Evolutionary conservation across 1,140 invertebrate genomes (phyloP), one percentile per base, ranked within the genome.

Genomic region (Asbolus verrucosus): DNA sequence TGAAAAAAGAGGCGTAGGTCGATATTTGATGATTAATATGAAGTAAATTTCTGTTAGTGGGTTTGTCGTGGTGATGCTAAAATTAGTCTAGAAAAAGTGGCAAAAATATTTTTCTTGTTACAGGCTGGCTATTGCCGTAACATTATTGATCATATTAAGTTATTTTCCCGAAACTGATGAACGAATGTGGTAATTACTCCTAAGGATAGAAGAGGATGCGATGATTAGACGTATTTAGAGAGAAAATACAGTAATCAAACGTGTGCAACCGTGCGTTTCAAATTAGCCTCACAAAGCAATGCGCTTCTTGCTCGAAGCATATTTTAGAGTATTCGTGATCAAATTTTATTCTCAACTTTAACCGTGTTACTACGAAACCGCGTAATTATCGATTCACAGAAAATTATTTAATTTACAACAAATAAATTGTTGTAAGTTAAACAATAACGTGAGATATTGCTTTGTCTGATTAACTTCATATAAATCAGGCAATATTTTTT

Each of bases 221-320:
- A 66, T 66, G 63, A 66, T 66, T 66, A 66, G 63, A 50, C 63
- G 39, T 50, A 31, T 66, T 50, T 66, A 66, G 41, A 66, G 30
- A 16, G 63, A 46, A 65, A 66, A 66, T 66, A 66, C 30, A 66
- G 63, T 50, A 66, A 66, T 66, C 43, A 43, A 50, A 66, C 39
- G 63, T 43, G 39, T 62, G 38, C 63, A 66, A 50, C 63, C 63
- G 63, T 66, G 63, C 63, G 43, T 43, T 43, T 46, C 63, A 50
- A 62, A 62, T 62, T 62, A 62, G 27, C 16, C 30, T 14, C 18
- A 19, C 30, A 36, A 62, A 33, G 30, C 43, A 50, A 50, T 18
- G 43, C 15, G 43, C 16, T 50, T 50, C 43, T 50, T 18, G 43
- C 43, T 50, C 21, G 6, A 14, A 21, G 43, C 43, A 21, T 50